phyloP scores from a whole-genome alignment of 2,113 vertebrate genomes.

The Seriola quinqueradiata region DNA sequence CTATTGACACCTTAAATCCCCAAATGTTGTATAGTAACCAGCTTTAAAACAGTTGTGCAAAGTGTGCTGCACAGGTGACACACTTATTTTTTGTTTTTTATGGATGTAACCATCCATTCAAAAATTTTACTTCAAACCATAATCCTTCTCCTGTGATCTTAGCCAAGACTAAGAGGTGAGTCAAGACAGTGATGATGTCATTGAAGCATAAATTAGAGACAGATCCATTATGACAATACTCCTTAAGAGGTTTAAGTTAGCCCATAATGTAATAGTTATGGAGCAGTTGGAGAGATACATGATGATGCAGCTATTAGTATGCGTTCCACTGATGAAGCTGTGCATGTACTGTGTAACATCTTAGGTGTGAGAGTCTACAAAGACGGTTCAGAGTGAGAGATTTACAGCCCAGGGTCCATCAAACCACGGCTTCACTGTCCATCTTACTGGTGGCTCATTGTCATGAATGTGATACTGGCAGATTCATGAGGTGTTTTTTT shows the following conservation, averaged over 20 bases:
- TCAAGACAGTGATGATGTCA: conserved; percentile 17
- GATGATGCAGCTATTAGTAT: conserved; percentile 35
- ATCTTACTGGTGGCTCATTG: conserved; percentile 20
- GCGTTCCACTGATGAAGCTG: conserved; percentile 24
- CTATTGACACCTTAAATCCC: no score
- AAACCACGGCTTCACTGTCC: not conserved
- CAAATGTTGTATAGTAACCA: no score
- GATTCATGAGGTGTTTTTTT: conserved; percentile 53
- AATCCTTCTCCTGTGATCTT: not conserved
- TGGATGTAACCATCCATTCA: not conserved
- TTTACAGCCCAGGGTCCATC: conserved; percentile 43
- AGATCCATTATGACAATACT: conserved; percentile 64
- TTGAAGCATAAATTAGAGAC: conserved; percentile 13
- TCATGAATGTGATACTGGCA: conserved; percentile 32
- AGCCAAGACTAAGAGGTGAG: not conserved
- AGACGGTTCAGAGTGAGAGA: conserved; percentile 21
- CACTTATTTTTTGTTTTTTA: not conserved
- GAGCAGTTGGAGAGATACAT: conserved; percentile 52
- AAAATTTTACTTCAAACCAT: not conserved
- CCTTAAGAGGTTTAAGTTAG: conserved; percentile 63
- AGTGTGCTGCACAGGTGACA: no score
- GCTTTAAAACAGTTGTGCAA: no score
- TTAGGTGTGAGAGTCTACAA: no score
- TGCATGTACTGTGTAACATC: no score
- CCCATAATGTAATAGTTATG: conserved; percentile 64